Evolutionary conservation across 2,797 vertebrate species (phyloP), one percentile per base, ranked within the genome.

Genomic region (Garrulus glandarius): DNA sequence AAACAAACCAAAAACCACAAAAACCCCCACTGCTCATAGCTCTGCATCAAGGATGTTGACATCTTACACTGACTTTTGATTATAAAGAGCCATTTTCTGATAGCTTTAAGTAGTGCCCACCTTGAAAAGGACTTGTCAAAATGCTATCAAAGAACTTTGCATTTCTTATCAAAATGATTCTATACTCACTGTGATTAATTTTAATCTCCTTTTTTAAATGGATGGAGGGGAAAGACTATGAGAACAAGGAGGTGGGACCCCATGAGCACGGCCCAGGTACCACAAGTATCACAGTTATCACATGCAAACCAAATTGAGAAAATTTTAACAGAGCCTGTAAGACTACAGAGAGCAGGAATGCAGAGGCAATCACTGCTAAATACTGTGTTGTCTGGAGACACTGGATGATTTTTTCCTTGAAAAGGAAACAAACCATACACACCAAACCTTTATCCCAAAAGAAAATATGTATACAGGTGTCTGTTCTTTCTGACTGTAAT

Each of bases 401-500:
- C 14, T n/a, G 10, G 6, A 3, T 4, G 29, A 22, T 15, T 9
- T 41, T 41, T 41, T 44, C 39, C 17, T 61, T 71, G 15, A 27
- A 56, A 71, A 71, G 16, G 24, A n/a, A 63, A 70, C 18, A 72
- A 74, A 37, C 0, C 19, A 50, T 20, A 46, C 6, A 22, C 10
- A 59, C 5, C 15, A 60, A 91, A 64, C 4, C 18, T 4, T 10
- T 15, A 21, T 2, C n/a, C 9, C n/a, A 55, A 77, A 82, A 46
- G 18, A 55, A 55, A 52, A 5, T 15, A 41, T 0, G 0, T 5
- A 9, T 8, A 5, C 14, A 86, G 23, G 36, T 32, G 3, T 16
- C 22, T 19, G 15, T 27, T 59, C 46, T n/a, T 37, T 60, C 14
- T 37, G 12, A 46, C 2, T 5, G 32, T 26, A 43, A 76, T 37